Percentiles rank a stretch among this genome's conserved stretches.
phyloP scores from a whole-genome alignment of 2,797 vertebrate species.

The Prunella strophiata region DNA sequence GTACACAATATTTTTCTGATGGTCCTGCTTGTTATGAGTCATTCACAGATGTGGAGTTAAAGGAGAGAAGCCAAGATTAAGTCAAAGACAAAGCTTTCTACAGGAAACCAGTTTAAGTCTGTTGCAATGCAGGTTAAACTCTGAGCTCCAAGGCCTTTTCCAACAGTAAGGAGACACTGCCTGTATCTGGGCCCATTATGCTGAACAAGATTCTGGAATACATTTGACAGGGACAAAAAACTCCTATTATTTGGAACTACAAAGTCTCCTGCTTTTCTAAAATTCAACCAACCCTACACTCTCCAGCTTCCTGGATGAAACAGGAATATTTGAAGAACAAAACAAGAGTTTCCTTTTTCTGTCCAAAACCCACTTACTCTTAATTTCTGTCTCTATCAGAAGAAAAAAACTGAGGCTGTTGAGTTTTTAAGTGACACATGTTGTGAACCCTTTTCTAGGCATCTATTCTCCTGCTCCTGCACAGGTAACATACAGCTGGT shows the following conservation, averaged over 20 bases:
- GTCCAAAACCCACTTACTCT: fast-evolving
- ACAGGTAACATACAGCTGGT: not conserved
- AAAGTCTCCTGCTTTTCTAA: not conserved
- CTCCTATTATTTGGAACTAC: not conserved
- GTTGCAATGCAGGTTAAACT: conserved; percentile 35
- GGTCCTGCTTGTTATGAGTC: conserved; percentile 60
- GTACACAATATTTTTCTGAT: conserved; percentile 54
- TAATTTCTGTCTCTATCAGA: not conserved
- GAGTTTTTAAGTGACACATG: not conserved
- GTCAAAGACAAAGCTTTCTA: conserved; percentile 64
- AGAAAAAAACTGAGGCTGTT: not conserved
- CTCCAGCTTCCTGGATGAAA: not conserved
- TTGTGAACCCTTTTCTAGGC: not conserved
- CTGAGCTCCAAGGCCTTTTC: not conserved
- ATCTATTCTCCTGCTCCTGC: not conserved
- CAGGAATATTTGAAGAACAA: not conserved
- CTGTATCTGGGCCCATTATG: not conserved
- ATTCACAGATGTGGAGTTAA: conserved; percentile 64
- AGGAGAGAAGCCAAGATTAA: conserved; percentile 61
- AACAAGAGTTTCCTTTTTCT: not conserved
- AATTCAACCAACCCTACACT: not conserved
- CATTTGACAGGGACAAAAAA: not conserved
- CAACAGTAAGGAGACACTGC: not conserved
- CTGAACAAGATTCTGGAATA: not conserved
- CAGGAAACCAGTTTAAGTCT: conserved; percentile 55